Conservation (phyloP, 2,888 invertebrate species). For the Balanococcus diminutus region DNA sequence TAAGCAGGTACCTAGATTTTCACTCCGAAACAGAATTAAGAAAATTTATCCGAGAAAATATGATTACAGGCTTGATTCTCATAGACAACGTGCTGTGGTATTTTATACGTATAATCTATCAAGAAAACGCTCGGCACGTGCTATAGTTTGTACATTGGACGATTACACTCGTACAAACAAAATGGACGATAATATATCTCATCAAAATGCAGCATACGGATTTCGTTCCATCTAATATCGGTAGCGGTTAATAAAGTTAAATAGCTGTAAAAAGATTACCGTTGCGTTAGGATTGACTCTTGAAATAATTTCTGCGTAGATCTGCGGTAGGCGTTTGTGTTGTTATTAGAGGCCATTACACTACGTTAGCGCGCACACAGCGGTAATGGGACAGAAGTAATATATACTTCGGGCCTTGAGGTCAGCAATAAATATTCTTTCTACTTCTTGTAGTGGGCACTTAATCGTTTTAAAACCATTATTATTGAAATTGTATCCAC, state of each 20-base stretch:
- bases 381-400: constrained; percentile 38
- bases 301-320: constrained; percentile 29
- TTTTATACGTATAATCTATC: not conserved
- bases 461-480: constrained; percentile 31
- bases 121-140: not conserved
- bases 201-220: constrained; percentile 11
- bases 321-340: constrained; percentile 29
- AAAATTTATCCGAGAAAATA: no score
- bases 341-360: constrained; percentile 33
- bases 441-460: constrained; percentile 15
- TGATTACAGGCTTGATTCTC: no score
- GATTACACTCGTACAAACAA: not conserved
- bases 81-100: no score
- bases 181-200: not conserved
- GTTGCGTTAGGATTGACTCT: constrained; percentile 3
- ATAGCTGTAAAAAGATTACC: constrained; percentile 30
- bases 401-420: constrained; percentile 32
- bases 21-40: no score
- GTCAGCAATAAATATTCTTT: constrained; percentile 38
- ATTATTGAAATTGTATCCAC: constrained; percentile 22
- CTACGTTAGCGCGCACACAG: not conserved
- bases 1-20: no score
- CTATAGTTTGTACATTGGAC: not conserved
- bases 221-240: not conserved
- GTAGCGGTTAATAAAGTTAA: constrained; percentile 21